A percentile compares a stretch with the other conserved stretches of the same genome.
These are phyloP conservation scores for Himalopsyche japonica DNA, from an alignment of 2,888 invertebrate species.

Conservation along the genomic window DNA sequence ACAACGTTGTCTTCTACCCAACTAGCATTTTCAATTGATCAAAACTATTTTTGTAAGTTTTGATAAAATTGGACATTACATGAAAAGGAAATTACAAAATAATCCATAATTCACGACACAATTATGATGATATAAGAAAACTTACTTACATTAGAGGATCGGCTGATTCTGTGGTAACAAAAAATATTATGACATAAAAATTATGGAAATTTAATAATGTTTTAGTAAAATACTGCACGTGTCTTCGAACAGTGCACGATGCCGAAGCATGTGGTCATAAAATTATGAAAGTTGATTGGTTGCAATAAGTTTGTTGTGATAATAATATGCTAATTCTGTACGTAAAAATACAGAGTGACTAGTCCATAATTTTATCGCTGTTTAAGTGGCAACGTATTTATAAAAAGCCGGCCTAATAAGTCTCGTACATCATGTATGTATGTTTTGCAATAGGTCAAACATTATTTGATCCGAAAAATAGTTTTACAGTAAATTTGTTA, in stretches of 20 bases:
- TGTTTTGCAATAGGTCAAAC: background rate
- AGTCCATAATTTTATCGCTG: background rate
- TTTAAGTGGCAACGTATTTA: background rate
- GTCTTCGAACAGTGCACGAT: background rate
- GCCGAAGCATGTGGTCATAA: background rate
- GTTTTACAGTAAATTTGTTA: background rate
- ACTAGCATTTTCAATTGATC: too few species aligned
- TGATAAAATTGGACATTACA: too few species aligned
- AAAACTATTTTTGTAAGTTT: too few species aligned
- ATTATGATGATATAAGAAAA: background rate
- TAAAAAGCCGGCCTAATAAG: background rate
- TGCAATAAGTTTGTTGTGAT: background rate
- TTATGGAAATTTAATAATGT: background rate
- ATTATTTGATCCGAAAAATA: background rate
- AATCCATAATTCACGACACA: background rate
- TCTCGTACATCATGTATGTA: background rate
- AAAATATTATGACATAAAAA: background rate
- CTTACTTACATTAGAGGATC: background rate
- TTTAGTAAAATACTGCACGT: background rate
- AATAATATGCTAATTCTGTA: background rate
- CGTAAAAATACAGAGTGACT: background rate
- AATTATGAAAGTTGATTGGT: background rate
- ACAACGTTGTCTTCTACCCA: too few species aligned
- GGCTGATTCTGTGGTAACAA: background rate
- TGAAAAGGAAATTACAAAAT: background rate